Base-by-base conservation (phyloP, 2,888 invertebrate genomes). In the Tenthredo amoena region DNA sequence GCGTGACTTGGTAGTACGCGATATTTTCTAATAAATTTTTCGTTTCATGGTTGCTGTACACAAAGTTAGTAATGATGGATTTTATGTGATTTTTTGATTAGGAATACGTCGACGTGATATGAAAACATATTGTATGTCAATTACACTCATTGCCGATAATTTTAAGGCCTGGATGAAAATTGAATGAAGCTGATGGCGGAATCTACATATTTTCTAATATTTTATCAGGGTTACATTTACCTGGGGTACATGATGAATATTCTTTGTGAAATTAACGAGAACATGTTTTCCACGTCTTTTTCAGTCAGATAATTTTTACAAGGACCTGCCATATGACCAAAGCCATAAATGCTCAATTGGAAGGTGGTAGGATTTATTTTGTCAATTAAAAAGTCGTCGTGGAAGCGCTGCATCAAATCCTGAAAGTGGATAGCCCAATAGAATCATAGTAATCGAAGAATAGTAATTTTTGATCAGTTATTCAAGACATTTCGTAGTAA, bases 321-420 rank as follows among this genome's bases (percentile, higher is more conserved):
- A 4, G 94, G 90, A n/a, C 92, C 93, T 34, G 96, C 94, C 90
- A 96, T 94, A 84, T 95, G 93, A 58, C 96, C 96, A 89, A 96
- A 95, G 50, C 96, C 96, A 88, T 94, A 94, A 76, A 96, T 94
- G 10, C 95, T 94, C 77, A 95, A 91, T 18, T 94, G 94, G 74
- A 95, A 92, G 88, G 95, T 94, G 72, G 90, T 86, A 26, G 88
- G 83, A 37, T 87, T 65, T 31, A 88, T 81, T 81, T 84, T 72
- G 37, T 84, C 84, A 7, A 7, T 55, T 55, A 5, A 55, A 4
- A 93, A 79, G 40, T 87, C 86, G 43, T 82, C 55, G 2, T 88
- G 84, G 34, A 93, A 90, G 21, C 87, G 62, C 4, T 86, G 68
- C 79, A 88, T 87, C 34, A 92, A 89, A 79, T 88, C 87, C 92